Evolutionary conservation across 2,888 invertebrate genomes (phyloP).

Genomic region (Mythimna lalbum): DNA sequence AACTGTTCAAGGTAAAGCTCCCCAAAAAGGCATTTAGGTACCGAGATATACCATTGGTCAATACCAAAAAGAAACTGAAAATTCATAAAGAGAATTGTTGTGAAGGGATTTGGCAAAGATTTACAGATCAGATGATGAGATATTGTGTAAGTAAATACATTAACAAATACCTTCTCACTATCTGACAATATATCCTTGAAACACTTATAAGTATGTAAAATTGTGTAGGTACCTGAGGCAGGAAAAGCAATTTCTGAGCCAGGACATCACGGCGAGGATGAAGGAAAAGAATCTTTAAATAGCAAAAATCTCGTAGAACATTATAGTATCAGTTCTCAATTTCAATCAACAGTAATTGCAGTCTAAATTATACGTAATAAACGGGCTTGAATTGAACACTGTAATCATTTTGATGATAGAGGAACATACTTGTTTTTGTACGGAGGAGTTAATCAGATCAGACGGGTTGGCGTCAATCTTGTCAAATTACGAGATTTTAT

Average conservation of each 20-base stretch:
- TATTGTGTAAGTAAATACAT: too few species aligned
- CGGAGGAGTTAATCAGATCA: slow-evolving; percentile 66
- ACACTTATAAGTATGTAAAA: slow-evolving; percentile 2
- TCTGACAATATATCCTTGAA: not conserved
- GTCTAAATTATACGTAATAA: slow-evolving; percentile 66
- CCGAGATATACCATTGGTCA: slow-evolving; percentile 7
- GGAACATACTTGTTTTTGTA: slow-evolving; percentile 67
- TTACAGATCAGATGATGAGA: not conserved
- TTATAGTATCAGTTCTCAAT: slow-evolving; percentile 50
- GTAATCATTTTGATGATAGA: slow-evolving; percentile 74
- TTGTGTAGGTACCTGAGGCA: not conserved
- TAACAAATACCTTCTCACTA: not conserved
- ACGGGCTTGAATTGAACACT: slow-evolving; percentile 68
- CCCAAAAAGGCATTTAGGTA: slow-evolving; percentile 8
- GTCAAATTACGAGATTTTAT: slow-evolving; percentile 65
- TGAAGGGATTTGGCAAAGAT: not conserved
- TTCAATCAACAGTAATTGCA: slow-evolving; percentile 65
- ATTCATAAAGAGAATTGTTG: slow-evolving; percentile 15
- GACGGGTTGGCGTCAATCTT: slow-evolving; percentile 69
- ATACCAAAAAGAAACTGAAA: slow-evolving; percentile 18
- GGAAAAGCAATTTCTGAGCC: slow-evolving; percentile 3
- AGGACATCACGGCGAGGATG: not conserved
- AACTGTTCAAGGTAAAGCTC: slow-evolving; percentile 19
- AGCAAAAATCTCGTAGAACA: slow-evolving; percentile 34
- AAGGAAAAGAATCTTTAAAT: slow-evolving; percentile 15